Evolutionary conservation across 2,797 vertebrate genomes (phyloP).

Genomic region (Gouania willdenowi): DNA sequence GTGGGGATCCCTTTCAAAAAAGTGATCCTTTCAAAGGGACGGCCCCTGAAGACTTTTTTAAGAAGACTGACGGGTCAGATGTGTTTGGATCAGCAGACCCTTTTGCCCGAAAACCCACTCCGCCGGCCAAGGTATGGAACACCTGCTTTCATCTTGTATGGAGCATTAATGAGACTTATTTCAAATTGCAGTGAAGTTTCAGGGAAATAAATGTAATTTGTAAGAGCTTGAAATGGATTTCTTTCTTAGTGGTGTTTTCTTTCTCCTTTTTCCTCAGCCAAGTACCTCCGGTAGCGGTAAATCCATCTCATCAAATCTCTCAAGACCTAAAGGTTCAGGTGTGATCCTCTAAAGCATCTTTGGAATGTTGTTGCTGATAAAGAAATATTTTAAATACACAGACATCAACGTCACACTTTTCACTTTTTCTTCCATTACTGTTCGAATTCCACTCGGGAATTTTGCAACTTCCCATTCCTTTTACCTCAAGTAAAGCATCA

Average conservation of each 20-base stretch:
- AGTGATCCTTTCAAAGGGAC: constrained; percentile 70
- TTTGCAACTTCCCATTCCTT: too few species aligned
- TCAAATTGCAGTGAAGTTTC: neutral
- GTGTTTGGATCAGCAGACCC: constrained; percentile 84
- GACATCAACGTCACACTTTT: too few species aligned
- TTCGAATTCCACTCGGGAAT: too few species aligned
- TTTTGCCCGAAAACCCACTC: constrained; percentile 80
- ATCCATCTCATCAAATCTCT: constrained; percentile 78
- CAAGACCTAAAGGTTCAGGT: constrained; percentile 88
- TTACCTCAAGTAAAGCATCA: too few species aligned
- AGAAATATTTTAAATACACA: too few species aligned
- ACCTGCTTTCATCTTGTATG: neutral
- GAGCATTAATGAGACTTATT: neutral
- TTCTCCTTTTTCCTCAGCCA: constrained; percentile 65
- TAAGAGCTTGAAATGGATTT: neutral
- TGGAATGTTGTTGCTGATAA: neutral
- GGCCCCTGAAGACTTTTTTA: constrained; percentile 84
- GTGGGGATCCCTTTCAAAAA: constrained; percentile 80
- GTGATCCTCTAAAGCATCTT: constrained; percentile 11
- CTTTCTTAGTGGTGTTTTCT: neutral
- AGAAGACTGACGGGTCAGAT: constrained; percentile 80
- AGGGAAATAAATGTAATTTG: too few species aligned
- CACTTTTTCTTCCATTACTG: too few species aligned
- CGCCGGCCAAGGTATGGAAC: constrained; percentile 80
- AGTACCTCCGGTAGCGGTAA: constrained; percentile 82